Evolutionary conservation across 2,113 vertebrate genomes (phyloP), one percentile per base, ranked within the genome.

Genomic region (Turdus rufiventris): DNA sequence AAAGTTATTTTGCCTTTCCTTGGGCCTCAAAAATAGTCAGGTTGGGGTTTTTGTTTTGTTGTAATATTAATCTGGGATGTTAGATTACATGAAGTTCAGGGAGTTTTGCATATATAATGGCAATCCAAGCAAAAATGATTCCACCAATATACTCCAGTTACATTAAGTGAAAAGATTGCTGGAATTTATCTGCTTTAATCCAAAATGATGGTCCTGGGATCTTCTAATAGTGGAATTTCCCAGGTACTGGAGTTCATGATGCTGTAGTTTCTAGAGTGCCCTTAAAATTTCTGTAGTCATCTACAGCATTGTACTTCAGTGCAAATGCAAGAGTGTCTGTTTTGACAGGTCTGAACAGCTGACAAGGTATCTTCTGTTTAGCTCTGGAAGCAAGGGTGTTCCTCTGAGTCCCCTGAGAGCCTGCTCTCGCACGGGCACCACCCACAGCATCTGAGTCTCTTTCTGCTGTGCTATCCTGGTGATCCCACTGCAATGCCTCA

Each of bases 391-490:
- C 28, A n/a, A 18, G 47, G 23, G 21, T 47, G 48, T 43, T 94
- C 20, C 33, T 56, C 11, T n/a, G 53, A n/a, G 65, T 62, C 20
- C 47, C 28, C 14, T 3, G 38, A n/a, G 79, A 74, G 51, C 33
- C 71, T 3, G 1, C 6, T 70, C 7, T 70, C 50, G 56, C 61
- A 18, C 3, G 2, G 17, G 12, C 58, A 9, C 9, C 26, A 24
- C 62, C 13, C 38, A 8, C 2, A 3, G 18, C 1, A 25, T 54
- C 65, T 1, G 1, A 2, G 60, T 43, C 33, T 1, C 28, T 43
- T 54, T 38, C 18, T 47, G 72, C 38, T 48, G 26, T 57, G 20
- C 53, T 9, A 0, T 66, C 6, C 14, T 26, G n/a, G 23, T 29
- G 51, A 38, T 54, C 42, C 26, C 8, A 1, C 47, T 83, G 34